These are phyloP conservation scores for Pseudococcus jackbeardsleyi DNA, from an alignment of 2,888 invertebrate genomes.

Conservation along the genomic window DNA sequence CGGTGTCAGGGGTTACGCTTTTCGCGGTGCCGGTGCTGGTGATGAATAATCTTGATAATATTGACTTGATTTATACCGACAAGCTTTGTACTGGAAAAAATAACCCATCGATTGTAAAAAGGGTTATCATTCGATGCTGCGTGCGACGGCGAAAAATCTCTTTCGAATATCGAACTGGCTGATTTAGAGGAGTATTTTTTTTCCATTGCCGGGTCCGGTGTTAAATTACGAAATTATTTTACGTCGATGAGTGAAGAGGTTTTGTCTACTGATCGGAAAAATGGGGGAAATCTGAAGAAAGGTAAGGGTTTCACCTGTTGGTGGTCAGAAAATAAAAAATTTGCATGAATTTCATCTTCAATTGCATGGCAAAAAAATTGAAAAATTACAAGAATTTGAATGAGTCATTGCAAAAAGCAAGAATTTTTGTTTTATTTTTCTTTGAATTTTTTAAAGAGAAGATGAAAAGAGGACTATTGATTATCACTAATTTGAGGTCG, in stretches of 20 bases:
- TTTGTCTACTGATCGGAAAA: too few species aligned
- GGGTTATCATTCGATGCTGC: slow-evolving; percentile 18
- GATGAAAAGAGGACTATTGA: too few species aligned
- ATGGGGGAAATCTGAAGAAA: too few species aligned
- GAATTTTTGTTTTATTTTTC: too few species aligned
- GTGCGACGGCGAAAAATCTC: neutral
- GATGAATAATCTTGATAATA: slow-evolving; percentile 57
- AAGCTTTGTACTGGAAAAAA: slow-evolving; percentile 22
- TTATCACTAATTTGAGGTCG: too few species aligned
- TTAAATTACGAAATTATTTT: neutral
- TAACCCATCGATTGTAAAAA: neutral
- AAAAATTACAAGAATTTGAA: too few species aligned
- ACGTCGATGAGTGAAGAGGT: neutral
- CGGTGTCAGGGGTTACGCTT: slow-evolving; percentile 8
- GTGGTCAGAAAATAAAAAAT: too few species aligned
- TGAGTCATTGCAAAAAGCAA: too few species aligned
- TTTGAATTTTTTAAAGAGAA: too few species aligned
- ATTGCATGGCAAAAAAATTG: too few species aligned
- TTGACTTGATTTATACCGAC: slow-evolving; percentile 39
- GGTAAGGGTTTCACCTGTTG: too few species aligned
- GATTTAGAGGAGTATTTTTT: neutral
- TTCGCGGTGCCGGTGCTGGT: neutral
- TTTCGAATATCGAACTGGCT: neutral
- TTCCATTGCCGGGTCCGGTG: neutral
- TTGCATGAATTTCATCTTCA: too few species aligned